Evolutionary conservation across 1,140 invertebrate genomes (phyloP).

Genomic region (Parapsyche elsis): DNA sequence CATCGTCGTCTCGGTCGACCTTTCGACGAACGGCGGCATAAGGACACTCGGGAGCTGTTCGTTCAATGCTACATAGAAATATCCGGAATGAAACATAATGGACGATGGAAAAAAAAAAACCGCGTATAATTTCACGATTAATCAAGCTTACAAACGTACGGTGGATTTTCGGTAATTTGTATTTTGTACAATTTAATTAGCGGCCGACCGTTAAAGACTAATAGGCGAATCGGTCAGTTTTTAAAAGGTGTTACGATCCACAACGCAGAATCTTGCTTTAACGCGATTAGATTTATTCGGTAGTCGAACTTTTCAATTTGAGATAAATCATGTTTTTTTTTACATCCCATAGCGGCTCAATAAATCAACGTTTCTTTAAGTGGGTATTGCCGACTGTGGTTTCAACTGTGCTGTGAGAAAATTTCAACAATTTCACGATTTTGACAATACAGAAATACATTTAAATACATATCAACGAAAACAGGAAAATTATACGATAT

Average conservation of each 20-base stretch:
- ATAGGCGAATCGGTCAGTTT: too few relatives aligned
- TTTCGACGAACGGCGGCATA: too few relatives aligned
- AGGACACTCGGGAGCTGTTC: not conserved
- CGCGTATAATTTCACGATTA: conserved; percentile 23
- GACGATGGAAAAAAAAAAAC: not conserved
- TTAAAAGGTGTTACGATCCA: too few relatives aligned
- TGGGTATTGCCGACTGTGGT: not conserved
- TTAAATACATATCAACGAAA: too few relatives aligned
- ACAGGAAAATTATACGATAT: too few relatives aligned
- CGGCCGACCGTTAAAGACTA: not conserved
- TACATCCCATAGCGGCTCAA: not conserved
- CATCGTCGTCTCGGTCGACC: not conserved
- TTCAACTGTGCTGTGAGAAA: too few relatives aligned
- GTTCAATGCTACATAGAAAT: too few relatives aligned
- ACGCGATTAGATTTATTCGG: not conserved
- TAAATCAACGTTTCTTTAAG: conserved; percentile 16
- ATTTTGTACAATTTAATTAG: conserved; percentile 24
- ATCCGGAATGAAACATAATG: too few relatives aligned
- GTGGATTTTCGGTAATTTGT: conserved; percentile 19
- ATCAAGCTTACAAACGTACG: not conserved
- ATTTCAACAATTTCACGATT: too few relatives aligned
- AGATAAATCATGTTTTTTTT: conserved; percentile 26
- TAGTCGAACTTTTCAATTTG: conserved; percentile 20
- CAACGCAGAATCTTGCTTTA: not conserved
- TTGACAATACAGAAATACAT: too few relatives aligned